Evolutionary conservation across 2,113 vertebrate species (phyloP).

Genomic region (Trinectes maculatus): DNA sequence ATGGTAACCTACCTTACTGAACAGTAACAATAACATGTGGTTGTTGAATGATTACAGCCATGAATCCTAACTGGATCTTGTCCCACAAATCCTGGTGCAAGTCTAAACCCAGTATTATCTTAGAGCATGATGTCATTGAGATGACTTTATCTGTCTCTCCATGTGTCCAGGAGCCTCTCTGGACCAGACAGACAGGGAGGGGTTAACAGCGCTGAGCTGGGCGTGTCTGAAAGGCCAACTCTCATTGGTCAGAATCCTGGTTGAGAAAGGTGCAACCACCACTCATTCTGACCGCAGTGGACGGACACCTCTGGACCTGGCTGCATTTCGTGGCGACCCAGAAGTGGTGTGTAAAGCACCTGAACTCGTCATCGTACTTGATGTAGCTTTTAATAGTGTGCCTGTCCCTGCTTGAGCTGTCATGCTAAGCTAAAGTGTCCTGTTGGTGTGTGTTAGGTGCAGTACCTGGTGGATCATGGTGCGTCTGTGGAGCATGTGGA

Average conservation of each 20-base stretch:
- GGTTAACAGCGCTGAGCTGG: conserved; percentile 95
- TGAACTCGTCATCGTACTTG: neutral
- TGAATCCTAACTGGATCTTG: neutral
- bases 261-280: conserved; percentile 90
- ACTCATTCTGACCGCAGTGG: conserved; percentile 94
- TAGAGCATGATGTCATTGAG: neutral
- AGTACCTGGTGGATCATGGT: conserved; percentile 96
- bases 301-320: conserved; percentile 93
- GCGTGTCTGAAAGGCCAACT: conserved; percentile 96
- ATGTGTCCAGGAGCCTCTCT: conserved; percentile 88
- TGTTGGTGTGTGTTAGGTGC: conserved; percentile 82
- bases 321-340: conserved; percentile 94
- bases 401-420: neutral
- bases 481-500: conserved; percentile 97
- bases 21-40: neutral
- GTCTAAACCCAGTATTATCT: neutral
- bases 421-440: neutral
- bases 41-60: too few species aligned
- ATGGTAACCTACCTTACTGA: conserved; percentile 79
- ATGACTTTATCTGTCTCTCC: neutral
- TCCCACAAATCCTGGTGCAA: neutral
- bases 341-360: conserved; percentile 89
- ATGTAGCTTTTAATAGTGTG: neutral
- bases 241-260: conserved; percentile 87
- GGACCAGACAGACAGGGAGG: conserved; percentile 93